These are phyloP conservation scores for Sminthopsis crassicaudata DNA, from an alignment of 2,113 vertebrate genomes.

Conservation along the genomic window DNA sequence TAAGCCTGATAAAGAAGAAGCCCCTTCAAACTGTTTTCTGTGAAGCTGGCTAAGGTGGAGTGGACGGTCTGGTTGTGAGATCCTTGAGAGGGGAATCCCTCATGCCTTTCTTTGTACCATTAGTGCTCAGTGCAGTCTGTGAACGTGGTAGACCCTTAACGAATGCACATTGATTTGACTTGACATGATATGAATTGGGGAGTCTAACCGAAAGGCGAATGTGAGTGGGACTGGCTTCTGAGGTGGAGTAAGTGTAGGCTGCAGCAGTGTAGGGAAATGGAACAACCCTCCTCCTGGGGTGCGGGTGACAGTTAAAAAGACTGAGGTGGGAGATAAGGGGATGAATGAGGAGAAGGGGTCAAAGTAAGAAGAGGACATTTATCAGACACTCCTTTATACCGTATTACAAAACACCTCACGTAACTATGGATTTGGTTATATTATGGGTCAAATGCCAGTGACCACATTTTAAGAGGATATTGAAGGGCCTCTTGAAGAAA, in stretches of 20 bases:
- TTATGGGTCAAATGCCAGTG: neutral
- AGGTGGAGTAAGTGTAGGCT: neutral
- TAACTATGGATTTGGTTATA: neutral
- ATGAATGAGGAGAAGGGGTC: neutral
- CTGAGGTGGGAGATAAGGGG: neutral
- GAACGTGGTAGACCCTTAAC: neutral
- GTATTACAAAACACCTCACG: neutral
- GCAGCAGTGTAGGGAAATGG: neutral
- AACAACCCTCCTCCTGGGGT: neutral
- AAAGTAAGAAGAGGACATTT: neutral
- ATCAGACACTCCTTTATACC: accelerated
- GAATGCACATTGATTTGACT: neutral
- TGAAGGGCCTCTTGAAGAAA: neutral
- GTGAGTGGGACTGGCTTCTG: neutral
- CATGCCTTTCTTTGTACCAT: neutral
- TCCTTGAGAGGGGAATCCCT: neutral
- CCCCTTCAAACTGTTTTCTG: neutral
- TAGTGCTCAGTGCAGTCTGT: neutral
- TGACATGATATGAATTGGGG: neutral
- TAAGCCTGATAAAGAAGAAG: neutral
- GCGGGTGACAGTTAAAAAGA: accelerated
- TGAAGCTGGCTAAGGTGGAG: too few species aligned
- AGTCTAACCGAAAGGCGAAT: neutral
- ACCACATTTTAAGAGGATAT: neutral
- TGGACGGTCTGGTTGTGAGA: too few species aligned